Conservation (phyloP, 2,113 vertebrate species). For the Pitta sordida region DNA sequence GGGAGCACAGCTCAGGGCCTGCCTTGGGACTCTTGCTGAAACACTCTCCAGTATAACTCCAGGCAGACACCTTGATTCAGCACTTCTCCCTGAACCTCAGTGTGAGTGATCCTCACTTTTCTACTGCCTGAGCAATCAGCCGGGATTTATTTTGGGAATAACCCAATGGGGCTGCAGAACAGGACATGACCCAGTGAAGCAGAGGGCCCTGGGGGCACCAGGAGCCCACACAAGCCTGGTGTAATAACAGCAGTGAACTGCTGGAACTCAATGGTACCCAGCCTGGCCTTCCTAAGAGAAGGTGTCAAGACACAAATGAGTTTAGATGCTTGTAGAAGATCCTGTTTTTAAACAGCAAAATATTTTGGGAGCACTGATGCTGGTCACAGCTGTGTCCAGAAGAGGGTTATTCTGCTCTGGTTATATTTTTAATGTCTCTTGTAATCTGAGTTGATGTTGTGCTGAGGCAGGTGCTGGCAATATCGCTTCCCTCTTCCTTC, state of each 20-base stretch:
- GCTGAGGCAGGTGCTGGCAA: not conserved
- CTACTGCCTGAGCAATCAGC: not conserved
- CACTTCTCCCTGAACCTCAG: not conserved
- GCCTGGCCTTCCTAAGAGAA: not conserved
- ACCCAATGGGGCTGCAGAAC: not conserved
- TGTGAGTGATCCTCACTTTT: not conserved
- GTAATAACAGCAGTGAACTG: not conserved
- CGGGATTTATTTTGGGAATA: not conserved
- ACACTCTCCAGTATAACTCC: not conserved
- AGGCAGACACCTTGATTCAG: not conserved
- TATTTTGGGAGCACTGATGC: not conserved
- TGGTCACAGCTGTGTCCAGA: not conserved
- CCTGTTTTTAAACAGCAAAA: not conserved
- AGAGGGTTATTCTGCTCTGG: not conserved
- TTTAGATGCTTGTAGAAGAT: not conserved
- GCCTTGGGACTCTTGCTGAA: not conserved
- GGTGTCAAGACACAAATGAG: not conserved
- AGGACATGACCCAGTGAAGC: fast-evolving
- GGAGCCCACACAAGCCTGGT: not conserved
- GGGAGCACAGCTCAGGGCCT: not conserved
- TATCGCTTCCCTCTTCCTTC: not conserved
- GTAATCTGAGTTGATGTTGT: not conserved
- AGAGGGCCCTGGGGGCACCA: not conserved
- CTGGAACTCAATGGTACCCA: not conserved
- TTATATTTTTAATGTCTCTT: not conserved